phyloP scores from a whole-genome alignment of 2,113 vertebrate genomes.

The Heliornis fulica region DNA sequence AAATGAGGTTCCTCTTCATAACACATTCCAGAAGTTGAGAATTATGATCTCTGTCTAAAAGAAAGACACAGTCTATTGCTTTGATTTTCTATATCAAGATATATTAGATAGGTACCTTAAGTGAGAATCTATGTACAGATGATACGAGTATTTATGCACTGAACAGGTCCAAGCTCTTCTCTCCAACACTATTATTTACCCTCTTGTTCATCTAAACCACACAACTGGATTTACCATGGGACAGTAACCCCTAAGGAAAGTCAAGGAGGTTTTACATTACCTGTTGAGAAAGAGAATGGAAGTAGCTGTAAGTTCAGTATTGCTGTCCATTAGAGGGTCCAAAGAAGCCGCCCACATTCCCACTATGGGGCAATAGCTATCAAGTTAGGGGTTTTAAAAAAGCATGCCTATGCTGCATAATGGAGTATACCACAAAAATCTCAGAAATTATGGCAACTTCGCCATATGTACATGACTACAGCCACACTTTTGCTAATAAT shows the following conservation, averaged over 20 bases:
- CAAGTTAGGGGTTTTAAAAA: too few relatives aligned
- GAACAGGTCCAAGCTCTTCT: not conserved
- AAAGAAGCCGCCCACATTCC: not conserved
- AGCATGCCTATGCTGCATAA: not conserved
- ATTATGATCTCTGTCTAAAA: not conserved
- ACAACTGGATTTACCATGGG: not conserved
- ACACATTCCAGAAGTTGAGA: not conserved
- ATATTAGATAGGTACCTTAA: not conserved
- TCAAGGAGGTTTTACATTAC: not conserved
- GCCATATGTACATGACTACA: not conserved
- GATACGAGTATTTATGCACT: not conserved
- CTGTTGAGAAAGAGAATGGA: not conserved
- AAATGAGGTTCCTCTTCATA: not conserved
- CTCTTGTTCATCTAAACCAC: not conserved
- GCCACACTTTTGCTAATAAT: not conserved
- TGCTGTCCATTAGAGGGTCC: not conserved
- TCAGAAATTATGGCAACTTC: not conserved
- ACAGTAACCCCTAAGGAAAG: not conserved
- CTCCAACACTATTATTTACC: not conserved
- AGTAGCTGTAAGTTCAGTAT: not conserved
- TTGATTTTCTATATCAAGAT: not conserved
- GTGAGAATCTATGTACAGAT: not conserved
- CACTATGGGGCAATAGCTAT: accelerated
- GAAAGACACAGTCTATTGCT: not conserved
- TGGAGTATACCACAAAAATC: not conserved